Percentiles rank a stretch among this genome's conserved stretches.
phyloP scores from a whole-genome alignment of 2,888 invertebrate genomes.

The Trichogramma evanescens region DNA sequence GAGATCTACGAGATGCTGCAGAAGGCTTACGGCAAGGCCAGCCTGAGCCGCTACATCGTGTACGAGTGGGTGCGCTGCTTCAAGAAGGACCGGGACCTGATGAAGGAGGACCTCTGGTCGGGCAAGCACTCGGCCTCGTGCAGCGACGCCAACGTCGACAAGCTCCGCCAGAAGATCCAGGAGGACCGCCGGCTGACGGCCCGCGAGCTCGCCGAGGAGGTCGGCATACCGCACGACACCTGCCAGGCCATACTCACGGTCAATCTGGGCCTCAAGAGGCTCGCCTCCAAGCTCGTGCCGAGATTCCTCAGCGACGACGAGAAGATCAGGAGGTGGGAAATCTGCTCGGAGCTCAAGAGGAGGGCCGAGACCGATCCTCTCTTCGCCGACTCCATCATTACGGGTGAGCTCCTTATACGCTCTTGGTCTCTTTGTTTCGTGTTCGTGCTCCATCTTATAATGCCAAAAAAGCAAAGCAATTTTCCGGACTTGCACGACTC shows the following conservation, averaged over 20 bases:
- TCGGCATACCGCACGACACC: conserved; percentile 17
- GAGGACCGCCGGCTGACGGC: conserved; percentile 15
- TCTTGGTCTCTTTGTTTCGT: too few relatives aligned
- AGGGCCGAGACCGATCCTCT: conserved; percentile 10
- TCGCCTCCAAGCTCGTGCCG: conserved; percentile 15
- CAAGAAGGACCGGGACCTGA: conserved; percentile 22
- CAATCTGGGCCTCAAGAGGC: conserved; percentile 21
- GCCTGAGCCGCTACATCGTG: conserved; percentile 19
- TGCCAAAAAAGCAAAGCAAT: too few relatives aligned
- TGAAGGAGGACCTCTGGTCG: conserved; percentile 25
- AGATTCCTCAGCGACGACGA: conserved; percentile 17
- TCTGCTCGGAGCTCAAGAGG: conserved; percentile 15
- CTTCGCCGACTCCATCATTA: conserved; percentile 17
- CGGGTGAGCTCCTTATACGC: neutral
- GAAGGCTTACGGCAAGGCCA: conserved; percentile 20
- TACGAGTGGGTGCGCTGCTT: conserved; percentile 22
- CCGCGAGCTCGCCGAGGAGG: conserved; percentile 18
- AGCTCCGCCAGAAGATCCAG: conserved; percentile 10
- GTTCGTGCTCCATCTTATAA: too few relatives aligned
- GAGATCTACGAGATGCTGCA: conserved; percentile 21
- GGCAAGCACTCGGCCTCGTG: conserved; percentile 13
- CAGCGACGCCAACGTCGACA: conserved; percentile 14
- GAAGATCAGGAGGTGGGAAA: conserved; percentile 10
- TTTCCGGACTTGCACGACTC: too few relatives aligned
- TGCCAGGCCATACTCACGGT: conserved; percentile 21